These are phyloP conservation scores for Harmothoe impar DNA, from an alignment of 2,888 invertebrate genomes.

Conservation along the genomic window DNA sequence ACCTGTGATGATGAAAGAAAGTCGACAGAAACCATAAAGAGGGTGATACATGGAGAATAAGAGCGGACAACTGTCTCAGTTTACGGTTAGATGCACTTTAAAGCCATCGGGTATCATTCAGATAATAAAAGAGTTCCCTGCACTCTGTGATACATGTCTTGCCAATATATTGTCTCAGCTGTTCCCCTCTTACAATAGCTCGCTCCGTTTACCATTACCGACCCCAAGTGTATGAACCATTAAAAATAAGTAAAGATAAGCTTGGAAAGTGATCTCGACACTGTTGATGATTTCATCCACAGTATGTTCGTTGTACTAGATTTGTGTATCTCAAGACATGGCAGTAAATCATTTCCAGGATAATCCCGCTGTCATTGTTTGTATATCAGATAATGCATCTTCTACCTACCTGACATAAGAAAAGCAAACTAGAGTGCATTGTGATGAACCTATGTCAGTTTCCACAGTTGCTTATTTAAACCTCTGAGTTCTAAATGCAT, in stretches of 20 bases:
- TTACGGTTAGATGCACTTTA: not conserved
- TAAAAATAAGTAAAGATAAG: not conserved
- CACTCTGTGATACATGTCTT: not conserved
- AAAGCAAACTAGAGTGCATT: not conserved
- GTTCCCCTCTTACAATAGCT: not conserved
- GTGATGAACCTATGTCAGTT: not conserved
- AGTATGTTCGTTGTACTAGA: not conserved
- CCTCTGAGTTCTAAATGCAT: not conserved
- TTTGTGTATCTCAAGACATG: not conserved
- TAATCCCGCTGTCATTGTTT: not conserved
- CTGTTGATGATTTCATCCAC: not conserved
- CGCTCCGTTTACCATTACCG: not conserved
- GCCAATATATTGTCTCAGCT: slow-evolving; percentile 30
- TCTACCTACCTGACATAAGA: not conserved
- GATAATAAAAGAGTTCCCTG: not conserved
- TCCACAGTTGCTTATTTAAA: not conserved
- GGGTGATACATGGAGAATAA: not conserved
- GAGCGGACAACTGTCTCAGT: slow-evolving; percentile 19
- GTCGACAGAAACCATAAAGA: not conserved
- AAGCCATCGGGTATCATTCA: not conserved
- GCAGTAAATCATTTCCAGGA: no score
- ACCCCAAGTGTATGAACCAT: not conserved
- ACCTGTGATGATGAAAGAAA: not conserved
- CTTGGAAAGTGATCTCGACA: not conserved
- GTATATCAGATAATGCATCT: not conserved